A percentile compares a stretch with the other conserved stretches of the same genome.
These are phyloP conservation scores for Halictus quadricinctus DNA, from an alignment of 2,888 invertebrate genomes.

Conservation along the genomic window DNA sequence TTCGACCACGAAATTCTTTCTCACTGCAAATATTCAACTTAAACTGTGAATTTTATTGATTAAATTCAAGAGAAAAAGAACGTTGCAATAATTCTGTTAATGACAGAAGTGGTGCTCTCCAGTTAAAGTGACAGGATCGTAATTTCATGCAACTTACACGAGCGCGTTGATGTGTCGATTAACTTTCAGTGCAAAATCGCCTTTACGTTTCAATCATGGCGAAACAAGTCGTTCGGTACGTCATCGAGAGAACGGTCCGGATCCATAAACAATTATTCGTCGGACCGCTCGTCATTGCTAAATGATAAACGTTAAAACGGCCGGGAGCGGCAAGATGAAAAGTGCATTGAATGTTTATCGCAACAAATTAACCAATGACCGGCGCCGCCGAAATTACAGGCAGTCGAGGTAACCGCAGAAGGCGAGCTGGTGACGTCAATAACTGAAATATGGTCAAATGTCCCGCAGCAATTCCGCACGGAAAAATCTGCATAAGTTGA, in stretches of 20 bases:
- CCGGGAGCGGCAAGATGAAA: background rate
- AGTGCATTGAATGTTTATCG: background rate
- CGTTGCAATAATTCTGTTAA: no score
- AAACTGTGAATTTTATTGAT: background rate
- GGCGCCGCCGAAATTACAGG: background rate
- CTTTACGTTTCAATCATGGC: no score
- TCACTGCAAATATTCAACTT: background rate
- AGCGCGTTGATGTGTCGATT: no score
- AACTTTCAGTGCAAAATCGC: no score
- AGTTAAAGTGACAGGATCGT: no score
- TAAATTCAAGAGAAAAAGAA: no score
- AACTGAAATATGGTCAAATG: background rate
- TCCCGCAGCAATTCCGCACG: slow-evolving; percentile 24
- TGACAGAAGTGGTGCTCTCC: no score
- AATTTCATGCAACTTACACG: no score
- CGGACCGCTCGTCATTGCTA: background rate
- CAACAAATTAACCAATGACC: background rate
- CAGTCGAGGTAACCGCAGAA: background rate
- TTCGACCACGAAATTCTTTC: background rate
- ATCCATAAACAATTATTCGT: background rate
- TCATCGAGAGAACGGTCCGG: no score
- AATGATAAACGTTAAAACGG: background rate
- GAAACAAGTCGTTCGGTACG: no score
- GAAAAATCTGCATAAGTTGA: slow-evolving; percentile 58
- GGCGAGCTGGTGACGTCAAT: background rate